Conservation (phyloP, 2,888 invertebrate species). For the Folsomia candida region DNA sequence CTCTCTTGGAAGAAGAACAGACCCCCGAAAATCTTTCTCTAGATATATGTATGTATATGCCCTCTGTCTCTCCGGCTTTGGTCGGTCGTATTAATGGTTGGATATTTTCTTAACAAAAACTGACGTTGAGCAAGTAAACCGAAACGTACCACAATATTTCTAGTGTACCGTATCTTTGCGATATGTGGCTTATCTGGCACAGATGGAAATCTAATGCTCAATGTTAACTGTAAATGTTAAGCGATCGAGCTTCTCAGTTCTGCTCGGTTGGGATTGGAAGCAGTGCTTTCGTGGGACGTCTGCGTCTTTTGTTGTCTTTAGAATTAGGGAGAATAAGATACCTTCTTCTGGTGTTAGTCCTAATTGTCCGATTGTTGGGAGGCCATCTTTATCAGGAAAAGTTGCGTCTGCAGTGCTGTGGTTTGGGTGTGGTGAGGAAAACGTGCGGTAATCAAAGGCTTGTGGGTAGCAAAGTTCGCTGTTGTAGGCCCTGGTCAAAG, state of each 20-base stretch:
- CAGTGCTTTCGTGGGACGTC: neutral
- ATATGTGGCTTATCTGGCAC: neutral
- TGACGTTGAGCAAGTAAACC: constrained; percentile 1
- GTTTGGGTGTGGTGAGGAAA: no score
- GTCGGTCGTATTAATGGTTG: constrained; percentile 1
- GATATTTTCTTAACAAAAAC: constrained; percentile 19
- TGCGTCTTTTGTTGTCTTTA: neutral
- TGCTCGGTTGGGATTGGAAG: neutral
- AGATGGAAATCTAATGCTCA: neutral
- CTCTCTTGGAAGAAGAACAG: neutral
- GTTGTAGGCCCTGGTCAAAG: no score
- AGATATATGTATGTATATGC: neutral
- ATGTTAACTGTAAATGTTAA: neutral
- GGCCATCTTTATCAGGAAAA: no score
- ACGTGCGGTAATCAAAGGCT: no score
- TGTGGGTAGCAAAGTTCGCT: no score
- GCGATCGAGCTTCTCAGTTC: neutral
- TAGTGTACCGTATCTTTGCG: constrained; percentile 21
- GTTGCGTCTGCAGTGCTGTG: no score
- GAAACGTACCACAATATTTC: constrained; percentile 34
- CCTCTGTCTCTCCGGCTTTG: constrained; percentile 2
- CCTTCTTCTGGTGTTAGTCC: neutral
- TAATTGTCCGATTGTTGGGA: neutral
- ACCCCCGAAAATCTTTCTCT: neutral
- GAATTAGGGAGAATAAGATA: neutral